A percentile compares a stretch with the other conserved stretches of the same genome.
phyloP scores from a whole-genome alignment of 2,797 vertebrate species.

The Onychomys leucogaster region DNA sequence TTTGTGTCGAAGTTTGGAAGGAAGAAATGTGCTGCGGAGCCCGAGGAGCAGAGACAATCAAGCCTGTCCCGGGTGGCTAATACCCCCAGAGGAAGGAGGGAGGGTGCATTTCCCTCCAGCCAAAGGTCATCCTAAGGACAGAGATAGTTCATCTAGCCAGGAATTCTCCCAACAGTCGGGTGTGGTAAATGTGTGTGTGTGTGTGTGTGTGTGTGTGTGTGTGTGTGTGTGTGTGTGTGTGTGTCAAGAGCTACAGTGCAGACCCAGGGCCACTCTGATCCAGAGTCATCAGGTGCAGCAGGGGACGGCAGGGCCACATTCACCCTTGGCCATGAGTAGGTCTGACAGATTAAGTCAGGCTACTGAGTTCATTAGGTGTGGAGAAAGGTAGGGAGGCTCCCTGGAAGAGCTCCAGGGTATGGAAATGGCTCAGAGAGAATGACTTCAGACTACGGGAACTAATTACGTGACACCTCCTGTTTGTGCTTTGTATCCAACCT shows the following conservation, averaged over 20 bases:
- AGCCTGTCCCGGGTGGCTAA: background rate
- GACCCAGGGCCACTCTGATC: background rate
- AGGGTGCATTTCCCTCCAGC: background rate
- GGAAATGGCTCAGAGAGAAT: background rate
- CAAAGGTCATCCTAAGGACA: background rate
- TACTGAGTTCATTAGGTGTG: background rate
- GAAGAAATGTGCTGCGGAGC: background rate
- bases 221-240: too few relatives aligned
- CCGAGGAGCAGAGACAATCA: background rate
- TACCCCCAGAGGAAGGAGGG: background rate
- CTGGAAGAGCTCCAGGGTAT: background rate
- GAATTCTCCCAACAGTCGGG: background rate
- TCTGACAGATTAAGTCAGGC: background rate
- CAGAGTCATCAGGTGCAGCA: background rate
- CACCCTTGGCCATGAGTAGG: background rate
- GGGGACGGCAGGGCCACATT: background rate
- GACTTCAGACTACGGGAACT: background rate
- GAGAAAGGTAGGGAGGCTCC: background rate
- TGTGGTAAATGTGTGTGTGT: background rate
- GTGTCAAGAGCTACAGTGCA: background rate
- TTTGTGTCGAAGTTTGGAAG: background rate
- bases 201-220: too few relatives aligned
- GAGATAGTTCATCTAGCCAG: background rate
- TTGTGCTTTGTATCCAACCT: background rate
- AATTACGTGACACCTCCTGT: background rate